phyloP scores from a whole-genome alignment of 2,888 invertebrate species.

The Papilio protenor region DNA sequence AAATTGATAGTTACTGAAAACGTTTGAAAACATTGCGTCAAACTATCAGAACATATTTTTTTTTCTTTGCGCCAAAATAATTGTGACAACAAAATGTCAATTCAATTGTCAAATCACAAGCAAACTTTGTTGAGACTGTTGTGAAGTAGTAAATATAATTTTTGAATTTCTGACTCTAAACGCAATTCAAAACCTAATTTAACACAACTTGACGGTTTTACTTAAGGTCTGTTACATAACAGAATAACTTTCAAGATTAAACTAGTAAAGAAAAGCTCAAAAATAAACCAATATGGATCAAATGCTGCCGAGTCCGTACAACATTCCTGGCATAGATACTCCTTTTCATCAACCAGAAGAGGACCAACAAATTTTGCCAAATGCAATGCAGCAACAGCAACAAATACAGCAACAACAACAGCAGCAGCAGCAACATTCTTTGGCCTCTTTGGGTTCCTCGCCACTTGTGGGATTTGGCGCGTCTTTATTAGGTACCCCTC shows the following conservation, averaged over 20 bases:
- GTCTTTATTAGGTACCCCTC: slow-evolving; percentile 87
- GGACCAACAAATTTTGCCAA: slow-evolving; percentile 94
- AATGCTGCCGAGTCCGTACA: slow-evolving; percentile 95
- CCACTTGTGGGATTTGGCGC: slow-evolving; percentile 86
- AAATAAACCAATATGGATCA: slow-evolving; percentile 88
- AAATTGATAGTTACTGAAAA: too few relatives aligned
- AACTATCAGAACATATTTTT: neutral
- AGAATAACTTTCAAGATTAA: neutral
- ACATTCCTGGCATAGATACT: slow-evolving; percentile 95
- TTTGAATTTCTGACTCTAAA: neutral
- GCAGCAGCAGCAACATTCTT: slow-evolving; percentile 76
- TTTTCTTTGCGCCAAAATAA: neutral
- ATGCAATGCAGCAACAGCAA: slow-evolving; percentile 92
- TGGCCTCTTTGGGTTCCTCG: slow-evolving; percentile 84
- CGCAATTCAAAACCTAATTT: neutral
- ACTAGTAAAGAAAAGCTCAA: neutral
- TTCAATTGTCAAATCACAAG: neutral
- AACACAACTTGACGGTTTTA: neutral
- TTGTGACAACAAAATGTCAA: neutral
- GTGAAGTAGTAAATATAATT: neutral
- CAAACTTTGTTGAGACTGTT: neutral
- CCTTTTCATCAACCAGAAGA: slow-evolving; percentile 96
- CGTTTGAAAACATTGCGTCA: neutral
- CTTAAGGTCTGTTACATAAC: neutral
- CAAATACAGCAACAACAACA: slow-evolving; percentile 87